Conservation (phyloP, 2,888 invertebrate genomes). For the Altica lythri region DNA sequence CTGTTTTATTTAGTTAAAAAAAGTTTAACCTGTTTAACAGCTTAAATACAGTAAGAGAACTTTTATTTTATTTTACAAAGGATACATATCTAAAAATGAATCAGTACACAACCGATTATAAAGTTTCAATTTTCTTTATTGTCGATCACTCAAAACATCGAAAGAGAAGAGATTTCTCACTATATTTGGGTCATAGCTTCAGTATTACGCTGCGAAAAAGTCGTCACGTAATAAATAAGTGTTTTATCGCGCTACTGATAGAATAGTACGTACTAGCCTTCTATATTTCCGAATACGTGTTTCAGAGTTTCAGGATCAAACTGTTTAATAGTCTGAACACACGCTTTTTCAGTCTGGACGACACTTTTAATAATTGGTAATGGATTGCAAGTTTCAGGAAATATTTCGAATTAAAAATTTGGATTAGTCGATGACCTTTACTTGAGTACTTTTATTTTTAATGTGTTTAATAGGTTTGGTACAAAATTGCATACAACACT, state of each 20-base stretch:
- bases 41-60: too few relatives aligned
- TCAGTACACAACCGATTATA: conserved; percentile 5
- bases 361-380: conserved; percentile 26
- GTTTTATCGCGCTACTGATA: conserved; percentile 36
- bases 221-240: conserved; percentile 38
- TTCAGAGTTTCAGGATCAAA: conserved; percentile 30
- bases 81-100: too few relatives aligned
- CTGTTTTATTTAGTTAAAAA: too few relatives aligned
- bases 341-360: conserved; percentile 23
- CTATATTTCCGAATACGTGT: conserved; percentile 35
- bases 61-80: too few relatives aligned
- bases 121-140: conserved; percentile 12
- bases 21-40: too few relatives aligned
- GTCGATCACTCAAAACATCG: conserved; percentile 13
- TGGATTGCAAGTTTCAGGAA: conserved; percentile 22
- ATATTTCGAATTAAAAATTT: conserved; percentile 25
- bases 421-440: conserved; percentile 11
- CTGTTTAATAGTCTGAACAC: conserved; percentile 23
- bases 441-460: too few relatives aligned
- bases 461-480: too few relatives aligned
- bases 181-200: conserved; percentile 24
- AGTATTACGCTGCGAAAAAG: conserved; percentile 30
- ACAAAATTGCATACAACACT: too few relatives aligned
- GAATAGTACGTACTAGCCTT: conserved; percentile 34
- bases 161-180: conserved; percentile 20